Evolutionary conservation across 2,888 invertebrate species (phyloP).

Genomic region (Xanthia togata): DNA sequence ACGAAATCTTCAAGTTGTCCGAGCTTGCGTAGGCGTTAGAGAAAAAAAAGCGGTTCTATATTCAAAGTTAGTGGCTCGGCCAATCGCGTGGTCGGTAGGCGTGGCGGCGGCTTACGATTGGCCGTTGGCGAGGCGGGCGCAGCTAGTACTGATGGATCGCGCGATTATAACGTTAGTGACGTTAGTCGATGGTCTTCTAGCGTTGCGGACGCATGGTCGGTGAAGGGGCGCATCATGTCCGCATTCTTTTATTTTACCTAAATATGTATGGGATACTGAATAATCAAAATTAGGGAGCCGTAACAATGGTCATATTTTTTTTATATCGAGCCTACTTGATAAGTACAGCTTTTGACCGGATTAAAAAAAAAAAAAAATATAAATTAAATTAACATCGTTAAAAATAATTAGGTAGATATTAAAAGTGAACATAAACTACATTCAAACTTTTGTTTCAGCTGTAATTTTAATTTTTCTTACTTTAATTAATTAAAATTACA

Average conservation of each 20-base stretch:
- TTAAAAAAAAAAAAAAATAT: no score
- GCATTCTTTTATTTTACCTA: neutral
- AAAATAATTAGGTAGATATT: neutral
- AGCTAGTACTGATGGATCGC: constrained; percentile 77
- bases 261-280: neutral
- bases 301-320: neutral
- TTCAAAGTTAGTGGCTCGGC: constrained; percentile 86
- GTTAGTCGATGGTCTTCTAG: constrained; percentile 69
- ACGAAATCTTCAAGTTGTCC: constrained; percentile 69
- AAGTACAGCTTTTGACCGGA: neutral
- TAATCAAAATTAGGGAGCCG: neutral
- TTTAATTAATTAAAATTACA: neutral
- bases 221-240: constrained; percentile 2
- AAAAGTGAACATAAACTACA: neutral
- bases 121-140: constrained; percentile 73
- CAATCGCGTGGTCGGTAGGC: constrained; percentile 88
- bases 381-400: neutral
- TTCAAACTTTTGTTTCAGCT: neutral
- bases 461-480: no score
- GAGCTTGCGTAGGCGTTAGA: constrained; percentile 88
- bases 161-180: constrained; percentile 83
- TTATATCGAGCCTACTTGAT: neutral
- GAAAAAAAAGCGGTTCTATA: constrained; percentile 89
- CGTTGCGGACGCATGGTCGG: constrained; percentile 56
- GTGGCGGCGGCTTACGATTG: constrained; percentile 84